Evolutionary conservation across 2,797 vertebrate species (phyloP).

Genomic region (Gallinago nigripennis): DNA sequence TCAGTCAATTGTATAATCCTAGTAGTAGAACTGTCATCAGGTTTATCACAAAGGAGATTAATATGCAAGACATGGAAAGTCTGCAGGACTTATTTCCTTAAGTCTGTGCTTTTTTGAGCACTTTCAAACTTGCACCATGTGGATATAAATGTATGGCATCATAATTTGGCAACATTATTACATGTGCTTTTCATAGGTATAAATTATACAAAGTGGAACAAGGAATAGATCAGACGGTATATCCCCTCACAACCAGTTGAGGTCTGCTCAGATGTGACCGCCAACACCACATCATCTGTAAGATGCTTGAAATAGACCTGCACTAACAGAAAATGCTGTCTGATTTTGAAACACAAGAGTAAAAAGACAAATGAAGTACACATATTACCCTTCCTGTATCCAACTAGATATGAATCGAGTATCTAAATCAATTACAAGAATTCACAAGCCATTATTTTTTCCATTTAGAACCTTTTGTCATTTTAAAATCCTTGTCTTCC

Average conservation of each 20-base stretch:
- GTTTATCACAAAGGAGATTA: neutral
- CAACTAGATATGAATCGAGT: neutral
- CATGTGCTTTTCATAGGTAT: neutral
- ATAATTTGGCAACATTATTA: neutral
- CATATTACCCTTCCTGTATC: neutral
- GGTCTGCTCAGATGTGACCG: neutral
- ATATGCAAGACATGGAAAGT: neutral
- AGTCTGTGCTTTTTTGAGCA: neutral
- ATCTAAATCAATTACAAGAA: neutral
- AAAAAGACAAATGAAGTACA: neutral
- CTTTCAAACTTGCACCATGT: neutral
- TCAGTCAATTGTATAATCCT: neutral
- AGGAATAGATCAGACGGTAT: neutral
- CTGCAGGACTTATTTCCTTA: neutral
- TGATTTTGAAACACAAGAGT: neutral
- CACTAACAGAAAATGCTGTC: neutral
- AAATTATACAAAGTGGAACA: neutral
- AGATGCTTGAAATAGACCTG: neutral
- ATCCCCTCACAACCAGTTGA: neutral
- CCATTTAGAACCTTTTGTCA: neutral
- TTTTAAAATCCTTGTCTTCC: neutral
- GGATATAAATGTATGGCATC: neutral
- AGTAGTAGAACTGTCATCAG: neutral
- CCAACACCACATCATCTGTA: neutral
- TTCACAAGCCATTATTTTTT: neutral